A percentile compares a stretch with the other conserved stretches of the same genome.
Conservation (phyloP, 2,797 vertebrate species). For the Muscicapa striata region DNA sequence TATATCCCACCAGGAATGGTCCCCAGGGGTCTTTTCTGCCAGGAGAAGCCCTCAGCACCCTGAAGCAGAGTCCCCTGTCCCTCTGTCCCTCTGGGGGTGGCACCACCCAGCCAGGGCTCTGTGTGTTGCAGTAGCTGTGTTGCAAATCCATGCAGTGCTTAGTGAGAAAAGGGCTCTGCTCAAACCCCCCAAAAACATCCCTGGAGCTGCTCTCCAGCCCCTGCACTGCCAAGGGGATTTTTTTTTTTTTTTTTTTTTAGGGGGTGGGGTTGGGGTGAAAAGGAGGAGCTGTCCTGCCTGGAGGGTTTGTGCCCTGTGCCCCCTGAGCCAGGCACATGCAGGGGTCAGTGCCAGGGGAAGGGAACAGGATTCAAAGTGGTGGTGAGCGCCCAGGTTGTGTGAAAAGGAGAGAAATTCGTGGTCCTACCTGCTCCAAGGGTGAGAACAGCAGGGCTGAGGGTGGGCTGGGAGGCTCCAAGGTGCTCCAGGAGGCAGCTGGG, state of each 20-base stretch:
- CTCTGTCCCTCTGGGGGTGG: not conserved
- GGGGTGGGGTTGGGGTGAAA: not conserved
- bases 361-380: not conserved
- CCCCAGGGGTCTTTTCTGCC: not conserved
- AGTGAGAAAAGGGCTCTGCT: not conserved
- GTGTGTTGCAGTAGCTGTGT: not conserved
- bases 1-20: fast-evolving
- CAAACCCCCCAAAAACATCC: fast-evolving
- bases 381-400: fast-evolving
- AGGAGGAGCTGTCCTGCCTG: not conserved
- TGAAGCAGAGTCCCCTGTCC: fast-evolving
- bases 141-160: slow-evolving; percentile 14
- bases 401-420: not conserved
- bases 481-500: not conserved
- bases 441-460: not conserved
- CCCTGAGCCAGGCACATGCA: not conserved
- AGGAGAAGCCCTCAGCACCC: not conserved
- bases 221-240: fast-evolving
- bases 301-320: not conserved
- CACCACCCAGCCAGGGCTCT: slow-evolving; percentile 25
- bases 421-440: slow-evolving; percentile 17
- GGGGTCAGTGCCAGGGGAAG: not conserved
- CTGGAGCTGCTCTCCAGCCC: not conserved
- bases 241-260: no score
- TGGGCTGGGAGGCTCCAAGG: fast-evolving